Conservation (phyloP, 2,797 vertebrate species). For the Catamblyrhynchus diadema region DNA sequence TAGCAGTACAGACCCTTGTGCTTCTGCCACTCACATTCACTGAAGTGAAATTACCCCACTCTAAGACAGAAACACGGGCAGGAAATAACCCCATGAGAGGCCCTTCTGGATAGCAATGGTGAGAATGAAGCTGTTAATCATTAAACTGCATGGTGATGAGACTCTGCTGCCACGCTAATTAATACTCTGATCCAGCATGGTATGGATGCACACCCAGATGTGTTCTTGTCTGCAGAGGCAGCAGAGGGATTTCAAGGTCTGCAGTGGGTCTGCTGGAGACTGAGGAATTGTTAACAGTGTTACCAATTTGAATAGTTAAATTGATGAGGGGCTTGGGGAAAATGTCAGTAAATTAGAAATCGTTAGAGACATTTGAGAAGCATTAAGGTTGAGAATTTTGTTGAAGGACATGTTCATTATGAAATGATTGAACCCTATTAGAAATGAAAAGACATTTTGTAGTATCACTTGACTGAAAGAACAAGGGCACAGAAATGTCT, state of each 20-base stretch:
- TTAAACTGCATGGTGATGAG: neutral
- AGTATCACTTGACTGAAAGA: constrained; percentile 2
- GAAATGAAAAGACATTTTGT: neutral
- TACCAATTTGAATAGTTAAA: constrained; percentile 57
- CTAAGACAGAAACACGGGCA: neutral
- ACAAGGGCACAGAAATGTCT: neutral
- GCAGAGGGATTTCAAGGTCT: constrained; percentile 48
- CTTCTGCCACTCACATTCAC: neutral
- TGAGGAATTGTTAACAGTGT: constrained; percentile 22
- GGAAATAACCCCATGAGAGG: neutral
- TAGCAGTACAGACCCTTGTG: neutral
- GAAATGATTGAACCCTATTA: constrained; percentile 7
- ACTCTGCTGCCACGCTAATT: neutral
- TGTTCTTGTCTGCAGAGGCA: constrained; percentile 34
- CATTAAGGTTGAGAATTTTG: constrained; percentile 18
- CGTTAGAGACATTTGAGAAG: constrained; percentile 20
- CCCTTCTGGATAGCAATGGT: constrained; percentile 21
- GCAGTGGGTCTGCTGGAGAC: constrained; percentile 7
- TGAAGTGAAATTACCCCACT: constrained; percentile 15
- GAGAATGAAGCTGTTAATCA: constrained; percentile 43
- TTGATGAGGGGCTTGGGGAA: constrained; percentile 48
- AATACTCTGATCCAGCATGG: neutral
- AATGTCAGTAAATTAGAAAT: constrained; percentile 52
- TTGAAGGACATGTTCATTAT: constrained; percentile 46
- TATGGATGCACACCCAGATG: constrained; percentile 34